Evolutionary conservation across 2,888 invertebrate species (phyloP), one percentile per base, ranked within the genome.

Genomic region (Caenorhabditis drosophilae): DNA sequence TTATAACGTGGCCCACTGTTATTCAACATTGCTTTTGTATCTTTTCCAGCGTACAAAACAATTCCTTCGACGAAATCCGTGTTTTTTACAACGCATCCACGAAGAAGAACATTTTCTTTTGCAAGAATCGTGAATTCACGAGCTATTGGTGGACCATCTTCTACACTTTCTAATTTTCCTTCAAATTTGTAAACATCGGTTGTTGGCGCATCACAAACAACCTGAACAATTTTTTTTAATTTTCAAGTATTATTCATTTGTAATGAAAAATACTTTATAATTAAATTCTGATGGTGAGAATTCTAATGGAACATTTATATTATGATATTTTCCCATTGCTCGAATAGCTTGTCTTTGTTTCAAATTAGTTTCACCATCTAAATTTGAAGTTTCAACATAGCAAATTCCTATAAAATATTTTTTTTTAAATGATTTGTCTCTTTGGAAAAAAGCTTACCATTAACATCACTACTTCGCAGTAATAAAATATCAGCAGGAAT

Each of bases 1-100:
- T 94, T 96, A 86, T 91, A 92, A 46, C 95, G 88, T 55, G 95
- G 94, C 38, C 94, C 94, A 73, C 92, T 92, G 85, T 95, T 95
- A 86, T 96, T 97, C 61, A 96, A 88, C 92, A 96, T 92, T 9
- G 95, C 93, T 86, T 97, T 96, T 18, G 95, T 95, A 87, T 97
- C 96, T 80, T 83, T 84, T 89, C 89, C 91, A 71, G 92, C 93
- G 87, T 96, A 97, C 50, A 97, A 91, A 45, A 95, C 93, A 83
- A 97, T 91, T 56, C 96, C 97, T 85, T 96, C 95, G 40, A 96
- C 89, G 84, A 89, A 96, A 85, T 95, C 94, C 12, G 96, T 96
- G 85, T 97, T 97, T 86, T 94, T 93, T 76, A 97, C 88, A 70
- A 91, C 89, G 85, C 95, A 96, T 84, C 95, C 96, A 82, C 96